Percentiles rank a stretch among this genome's conserved stretches.
These are phyloP conservation scores for Trichogramma pretiosum DNA, from an alignment of 1,140 invertebrate species.

Conservation along the genomic window DNA sequence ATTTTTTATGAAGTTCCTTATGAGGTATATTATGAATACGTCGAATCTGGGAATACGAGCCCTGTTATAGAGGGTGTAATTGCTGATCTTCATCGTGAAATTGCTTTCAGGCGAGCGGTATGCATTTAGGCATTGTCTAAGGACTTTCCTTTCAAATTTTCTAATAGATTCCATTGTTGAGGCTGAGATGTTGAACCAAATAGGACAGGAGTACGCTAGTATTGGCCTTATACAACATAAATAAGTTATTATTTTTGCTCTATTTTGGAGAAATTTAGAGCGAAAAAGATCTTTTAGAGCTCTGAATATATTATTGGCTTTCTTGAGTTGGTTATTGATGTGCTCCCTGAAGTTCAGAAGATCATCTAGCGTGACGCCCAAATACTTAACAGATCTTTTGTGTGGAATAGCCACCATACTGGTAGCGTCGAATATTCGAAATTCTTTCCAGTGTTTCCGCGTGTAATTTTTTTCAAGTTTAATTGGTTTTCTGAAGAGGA, in stretches of 20 bases:
- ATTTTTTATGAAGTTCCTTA: background rate
- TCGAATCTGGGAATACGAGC: background rate
- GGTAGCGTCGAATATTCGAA: background rate
- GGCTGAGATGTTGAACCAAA: constrained; percentile 15
- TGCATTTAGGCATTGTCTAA: constrained; percentile 6
- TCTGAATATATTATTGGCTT: background rate
- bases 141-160: constrained; percentile 6
- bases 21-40: background rate
- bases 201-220: constrained; percentile 5
- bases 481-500: background rate
- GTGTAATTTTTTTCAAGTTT: background rate
- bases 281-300: background rate
- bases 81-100: background rate
- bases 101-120: background rate
- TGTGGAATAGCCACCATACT: background rate
- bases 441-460: background rate
- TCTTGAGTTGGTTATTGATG: background rate
- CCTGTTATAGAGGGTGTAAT: background rate
- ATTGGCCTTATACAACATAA: constrained; percentile 13
- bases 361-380: background rate
- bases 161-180: constrained; percentile 14
- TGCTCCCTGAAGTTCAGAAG: background rate
- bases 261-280: background rate
- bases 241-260: constrained; percentile 12
- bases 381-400: background rate